A percentile compares a stretch with the other conserved stretches of the same genome.
Evolutionary conservation across 1,140 invertebrate species (phyloP).

Genomic region (Diploscapter pachys): DNA sequence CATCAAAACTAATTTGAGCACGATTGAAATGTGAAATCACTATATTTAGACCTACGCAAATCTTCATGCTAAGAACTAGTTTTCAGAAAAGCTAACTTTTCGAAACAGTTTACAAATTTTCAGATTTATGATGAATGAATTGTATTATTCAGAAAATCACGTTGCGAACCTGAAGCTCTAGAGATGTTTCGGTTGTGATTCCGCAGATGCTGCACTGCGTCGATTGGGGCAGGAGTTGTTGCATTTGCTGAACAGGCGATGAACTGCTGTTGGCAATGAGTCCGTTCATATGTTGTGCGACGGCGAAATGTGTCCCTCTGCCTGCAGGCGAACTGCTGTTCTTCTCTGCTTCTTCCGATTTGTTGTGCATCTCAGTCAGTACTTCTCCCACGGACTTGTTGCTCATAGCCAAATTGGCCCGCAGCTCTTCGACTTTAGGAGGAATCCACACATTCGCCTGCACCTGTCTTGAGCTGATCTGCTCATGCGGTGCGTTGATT

Average conservation of each 20-base stretch:
- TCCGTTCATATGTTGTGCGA: slow-evolving; percentile 3
- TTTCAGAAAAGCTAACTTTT: background rate
- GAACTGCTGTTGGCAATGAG: slow-evolving; percentile 12
- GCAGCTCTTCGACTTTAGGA: slow-evolving; percentile 14
- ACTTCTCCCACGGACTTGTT: background rate
- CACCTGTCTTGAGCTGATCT: background rate
- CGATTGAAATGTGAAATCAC: too few relatives aligned
- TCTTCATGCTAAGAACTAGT: background rate
- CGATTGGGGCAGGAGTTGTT: slow-evolving; percentile 2
- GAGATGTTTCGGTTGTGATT: slow-evolving; percentile 16
- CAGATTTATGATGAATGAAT: background rate
- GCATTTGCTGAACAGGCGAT: background rate
- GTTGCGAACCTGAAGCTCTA: slow-evolving; percentile 14
- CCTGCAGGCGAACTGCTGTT: background rate
- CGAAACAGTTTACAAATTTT: background rate
- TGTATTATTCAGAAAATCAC: background rate
- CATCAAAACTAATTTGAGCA: too few relatives aligned
- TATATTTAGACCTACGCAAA: background rate
- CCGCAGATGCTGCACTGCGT: slow-evolving; percentile 21
- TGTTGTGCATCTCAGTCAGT: background rate
- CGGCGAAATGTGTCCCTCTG: slow-evolving; percentile 5
- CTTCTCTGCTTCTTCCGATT: background rate
- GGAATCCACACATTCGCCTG: slow-evolving; percentile 37
- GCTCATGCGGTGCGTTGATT: slow-evolving; percentile 1
- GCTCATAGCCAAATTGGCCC: background rate